A percentile compares a stretch with the other conserved stretches of the same genome.
Evolutionary conservation across 37 sponge, comb jelly and placozoan genomes (phyloP).

Genomic region (Mnemiopsis leidyi): DNA sequence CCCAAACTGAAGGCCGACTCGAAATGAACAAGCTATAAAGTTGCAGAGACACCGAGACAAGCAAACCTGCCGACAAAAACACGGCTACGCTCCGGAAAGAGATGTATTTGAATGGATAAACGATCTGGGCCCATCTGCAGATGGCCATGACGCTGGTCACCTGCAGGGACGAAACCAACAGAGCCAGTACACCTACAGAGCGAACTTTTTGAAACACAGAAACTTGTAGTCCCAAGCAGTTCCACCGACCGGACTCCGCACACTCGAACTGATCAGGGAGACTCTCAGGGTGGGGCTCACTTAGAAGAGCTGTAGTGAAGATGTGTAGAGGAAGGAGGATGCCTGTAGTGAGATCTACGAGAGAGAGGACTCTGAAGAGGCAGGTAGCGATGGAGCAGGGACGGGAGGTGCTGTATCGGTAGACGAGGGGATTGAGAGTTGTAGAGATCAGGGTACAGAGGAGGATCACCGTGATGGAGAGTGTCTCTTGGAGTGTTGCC

Average conservation of each 20-base stretch:
- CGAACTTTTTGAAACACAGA: background rate
- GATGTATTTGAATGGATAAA: background rate
- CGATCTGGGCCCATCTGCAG: conserved; percentile 12
- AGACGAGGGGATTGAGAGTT: background rate
- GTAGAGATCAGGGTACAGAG: background rate
- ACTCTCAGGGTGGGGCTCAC: background rate
- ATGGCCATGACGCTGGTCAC: conserved; percentile 37
- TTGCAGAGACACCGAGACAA: background rate
- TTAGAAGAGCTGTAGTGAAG: background rate
- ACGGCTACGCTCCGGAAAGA: background rate
- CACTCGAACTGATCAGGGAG: background rate
- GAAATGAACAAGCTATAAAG: conserved; percentile 1
- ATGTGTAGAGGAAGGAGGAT: background rate
- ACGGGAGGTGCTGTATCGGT: background rate
- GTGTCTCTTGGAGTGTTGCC: background rate
- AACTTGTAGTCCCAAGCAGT: conserved; percentile 2
- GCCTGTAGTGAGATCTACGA: background rate
- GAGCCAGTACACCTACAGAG: background rate
- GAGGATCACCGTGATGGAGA: background rate
- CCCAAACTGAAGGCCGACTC: background rate
- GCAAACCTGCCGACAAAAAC: background rate
- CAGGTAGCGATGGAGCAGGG: background rate
- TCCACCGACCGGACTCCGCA: background rate
- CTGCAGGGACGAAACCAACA: background rate
- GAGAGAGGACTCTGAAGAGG: background rate